These are phyloP conservation scores for Sipha maydis DNA, from an alignment of 2,888 invertebrate species.

Conservation along the genomic window DNA sequence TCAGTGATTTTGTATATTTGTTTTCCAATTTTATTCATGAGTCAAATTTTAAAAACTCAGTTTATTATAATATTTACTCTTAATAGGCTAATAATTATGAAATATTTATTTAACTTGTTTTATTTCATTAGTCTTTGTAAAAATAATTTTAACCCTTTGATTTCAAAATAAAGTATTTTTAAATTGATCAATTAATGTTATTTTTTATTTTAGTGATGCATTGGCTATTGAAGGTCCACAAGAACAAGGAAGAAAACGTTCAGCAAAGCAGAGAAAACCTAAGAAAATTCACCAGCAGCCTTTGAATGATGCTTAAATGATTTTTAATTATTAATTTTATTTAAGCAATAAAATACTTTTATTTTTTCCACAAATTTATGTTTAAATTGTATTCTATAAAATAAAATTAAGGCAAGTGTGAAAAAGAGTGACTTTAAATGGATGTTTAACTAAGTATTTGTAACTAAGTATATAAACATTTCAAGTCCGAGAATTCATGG, in stretches of 20 bases:
- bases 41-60: too few species aligned
- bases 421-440: constrained; percentile 8
- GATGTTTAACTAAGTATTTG: background rate
- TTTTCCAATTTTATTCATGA: too few species aligned
- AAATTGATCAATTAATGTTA: too few species aligned
- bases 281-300: constrained; percentile 51
- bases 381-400: constrained; percentile 23
- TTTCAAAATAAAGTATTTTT: too few species aligned
- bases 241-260: constrained; percentile 50
- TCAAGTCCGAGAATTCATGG: background rate
- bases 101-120: background rate
- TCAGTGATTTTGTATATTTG: too few species aligned
- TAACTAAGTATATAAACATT: background rate
- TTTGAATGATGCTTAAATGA: constrained; percentile 22
- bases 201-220: constrained; percentile 40
- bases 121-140: too few species aligned
- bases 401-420: constrained; percentile 31
- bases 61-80: too few species aligned
- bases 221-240: constrained; percentile 33
- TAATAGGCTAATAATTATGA: background rate
- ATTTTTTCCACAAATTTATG: constrained; percentile 11
- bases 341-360: background rate
- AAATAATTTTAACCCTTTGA: too few species aligned
- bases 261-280: constrained; percentile 24
- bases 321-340: background rate